Conservation (phyloP, 2,797 vertebrate genomes). For the Scolopax bukidnonensis region DNA sequence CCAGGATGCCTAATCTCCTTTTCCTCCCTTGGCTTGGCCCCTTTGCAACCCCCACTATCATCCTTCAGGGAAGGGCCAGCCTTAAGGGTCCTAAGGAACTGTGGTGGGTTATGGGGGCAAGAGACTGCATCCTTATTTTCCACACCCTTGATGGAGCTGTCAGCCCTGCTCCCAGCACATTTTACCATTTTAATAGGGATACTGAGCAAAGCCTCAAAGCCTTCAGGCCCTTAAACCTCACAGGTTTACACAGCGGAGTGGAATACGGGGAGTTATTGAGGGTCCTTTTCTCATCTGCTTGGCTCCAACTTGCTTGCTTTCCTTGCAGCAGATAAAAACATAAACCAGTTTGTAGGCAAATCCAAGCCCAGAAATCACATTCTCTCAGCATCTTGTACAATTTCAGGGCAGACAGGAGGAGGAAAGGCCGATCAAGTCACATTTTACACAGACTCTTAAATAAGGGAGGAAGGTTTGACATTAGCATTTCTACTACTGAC, state of each 20-base stretch:
- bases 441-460: not conserved
- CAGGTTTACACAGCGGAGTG: not conserved
- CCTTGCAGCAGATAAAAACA: not conserved
- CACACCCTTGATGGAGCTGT: not conserved
- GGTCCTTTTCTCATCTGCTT: not conserved
- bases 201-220: not conserved
- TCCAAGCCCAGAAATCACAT: not conserved
- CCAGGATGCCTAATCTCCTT: not conserved
- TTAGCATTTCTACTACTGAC: not conserved
- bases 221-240: not conserved
- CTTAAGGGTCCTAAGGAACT: not conserved
- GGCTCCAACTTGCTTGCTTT: not conserved
- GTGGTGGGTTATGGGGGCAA: not conserved
- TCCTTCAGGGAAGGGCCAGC: not conserved
- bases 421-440: not conserved
- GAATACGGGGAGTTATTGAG: not conserved
- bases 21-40: not conserved
- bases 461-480: not conserved
- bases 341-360: not conserved
- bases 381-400: not conserved
- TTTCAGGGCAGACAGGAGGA: not conserved
- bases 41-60: not conserved
- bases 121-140: not conserved
- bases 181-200: fast-evolving
- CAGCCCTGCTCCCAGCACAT: not conserved